Conservation (phyloP, 2,888 invertebrate genomes). For the Sphaerophoria rueppellii region DNA sequence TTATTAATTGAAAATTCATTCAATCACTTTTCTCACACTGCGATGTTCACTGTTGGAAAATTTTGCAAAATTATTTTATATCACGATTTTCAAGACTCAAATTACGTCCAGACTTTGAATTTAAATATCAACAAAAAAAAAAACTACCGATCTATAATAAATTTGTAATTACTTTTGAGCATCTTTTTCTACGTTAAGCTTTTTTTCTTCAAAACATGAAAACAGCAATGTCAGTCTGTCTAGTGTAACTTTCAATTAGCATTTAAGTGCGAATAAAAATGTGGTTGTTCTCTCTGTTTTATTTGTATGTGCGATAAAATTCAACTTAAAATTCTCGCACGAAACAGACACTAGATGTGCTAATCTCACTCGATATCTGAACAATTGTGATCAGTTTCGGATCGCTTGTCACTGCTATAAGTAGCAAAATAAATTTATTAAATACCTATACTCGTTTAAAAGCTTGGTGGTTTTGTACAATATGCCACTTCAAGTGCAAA, state of each 20-base stretch:
- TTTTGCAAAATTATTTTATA: too few species aligned
- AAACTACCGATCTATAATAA: not conserved
- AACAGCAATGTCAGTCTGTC: slow-evolving; percentile 25
- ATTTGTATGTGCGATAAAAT: slow-evolving; percentile 34
- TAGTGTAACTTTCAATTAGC: slow-evolving; percentile 40
- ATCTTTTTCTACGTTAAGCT: not conserved
- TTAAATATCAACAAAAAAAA: not conserved
- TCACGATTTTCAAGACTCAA: too few species aligned
- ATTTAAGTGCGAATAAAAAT: slow-evolving; percentile 37
- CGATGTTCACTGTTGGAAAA: too few species aligned
- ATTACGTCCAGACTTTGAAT: too few species aligned
- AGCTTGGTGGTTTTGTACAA: not conserved
- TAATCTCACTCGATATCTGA: slow-evolving; percentile 52
- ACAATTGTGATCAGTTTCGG: slow-evolving; percentile 63
- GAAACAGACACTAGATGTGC: slow-evolving; percentile 46
- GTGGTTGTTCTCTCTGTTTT: slow-evolving; percentile 11
- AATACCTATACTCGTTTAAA: too few species aligned
- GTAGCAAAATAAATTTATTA: slow-evolving; percentile 9
- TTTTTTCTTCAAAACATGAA: not conserved
- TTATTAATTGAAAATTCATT: too few species aligned
- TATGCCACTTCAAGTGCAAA: slow-evolving; percentile 58
- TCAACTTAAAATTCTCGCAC: slow-evolving; percentile 40
- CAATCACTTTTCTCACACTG: too few species aligned
- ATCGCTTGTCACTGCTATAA: slow-evolving; percentile 49
- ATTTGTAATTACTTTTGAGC: not conserved